Evolutionary conservation across 2,113 vertebrate genomes (phyloP).

Genomic region (Cyprinus carpio): DNA sequence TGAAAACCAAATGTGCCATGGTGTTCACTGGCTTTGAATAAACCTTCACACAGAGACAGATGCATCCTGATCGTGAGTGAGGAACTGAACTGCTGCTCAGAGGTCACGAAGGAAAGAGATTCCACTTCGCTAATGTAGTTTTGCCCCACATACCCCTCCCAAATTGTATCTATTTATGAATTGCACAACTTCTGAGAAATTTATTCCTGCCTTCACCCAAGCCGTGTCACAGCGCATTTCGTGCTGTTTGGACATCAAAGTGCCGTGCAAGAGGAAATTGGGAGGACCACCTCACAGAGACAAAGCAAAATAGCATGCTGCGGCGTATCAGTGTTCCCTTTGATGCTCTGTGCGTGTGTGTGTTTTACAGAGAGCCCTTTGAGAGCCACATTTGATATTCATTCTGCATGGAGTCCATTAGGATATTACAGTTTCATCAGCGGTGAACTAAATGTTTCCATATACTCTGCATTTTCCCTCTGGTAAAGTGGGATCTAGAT

Average conservation of each 20-base stretch:
- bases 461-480: conserved; percentile 59
- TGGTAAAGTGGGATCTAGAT: conserved; percentile 46
- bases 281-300: conserved; percentile 69
- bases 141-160: conserved; percentile 29
- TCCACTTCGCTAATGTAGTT: conserved; percentile 35
- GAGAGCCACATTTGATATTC: conserved; percentile 70
- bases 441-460: conserved; percentile 71
- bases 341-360: conserved; percentile 63
- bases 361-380: conserved; percentile 65
- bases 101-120: conserved; percentile 66
- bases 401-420: conserved; percentile 69
- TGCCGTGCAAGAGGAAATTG: conserved; percentile 67
- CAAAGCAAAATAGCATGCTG: conserved; percentile 68
- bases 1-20: conserved; percentile 74
- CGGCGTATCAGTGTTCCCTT: conserved; percentile 67
- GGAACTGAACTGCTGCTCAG: conserved; percentile 70
- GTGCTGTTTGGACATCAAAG: conserved; percentile 73
- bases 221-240: conserved; percentile 67
- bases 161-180: conserved; percentile 73
- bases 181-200: conserved; percentile 75
- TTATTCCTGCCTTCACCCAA: conserved; percentile 54
- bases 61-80: conserved; percentile 56
- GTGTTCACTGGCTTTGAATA: conserved; percentile 73
- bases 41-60: conserved; percentile 58
- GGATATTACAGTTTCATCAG: conserved; percentile 69